These are phyloP conservation scores for Coenobita brevimanus DNA, from an alignment of 1,140 invertebrate genomes.

Conservation along the genomic window DNA sequence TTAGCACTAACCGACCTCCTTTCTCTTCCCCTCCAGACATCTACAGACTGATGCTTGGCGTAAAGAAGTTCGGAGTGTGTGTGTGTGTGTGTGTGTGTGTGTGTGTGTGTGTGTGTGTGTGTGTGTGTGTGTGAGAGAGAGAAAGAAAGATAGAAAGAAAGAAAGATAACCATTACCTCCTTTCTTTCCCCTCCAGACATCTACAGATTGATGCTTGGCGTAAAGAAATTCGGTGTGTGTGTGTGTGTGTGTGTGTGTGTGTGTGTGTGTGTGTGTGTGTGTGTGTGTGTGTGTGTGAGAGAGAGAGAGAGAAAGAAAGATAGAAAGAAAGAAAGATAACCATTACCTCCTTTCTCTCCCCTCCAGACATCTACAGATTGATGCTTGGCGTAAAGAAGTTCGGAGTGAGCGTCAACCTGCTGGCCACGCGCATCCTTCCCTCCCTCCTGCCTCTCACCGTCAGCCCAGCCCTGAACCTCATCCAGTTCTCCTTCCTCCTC, in stretches of 20 bases:
- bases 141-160: too few species aligned
- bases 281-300: too few species aligned
- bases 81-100: too few species aligned
- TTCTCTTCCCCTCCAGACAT: conserved; percentile 80
- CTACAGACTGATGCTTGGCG: conserved; percentile 91
- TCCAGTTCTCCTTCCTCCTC: conserved; percentile 90
- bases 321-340: too few species aligned
- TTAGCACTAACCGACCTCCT: too few species aligned
- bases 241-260: conserved; percentile 77
- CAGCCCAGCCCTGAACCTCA: conserved; percentile 90
- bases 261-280: too few species aligned
- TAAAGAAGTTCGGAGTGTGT: conserved; percentile 83
- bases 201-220: conserved; percentile 91
- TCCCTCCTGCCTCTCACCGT: conserved; percentile 93
- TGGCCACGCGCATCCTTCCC: conserved; percentile 96
- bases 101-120: too few species aligned
- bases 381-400: conserved; percentile 94
- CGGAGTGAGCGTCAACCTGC: conserved; percentile 90
- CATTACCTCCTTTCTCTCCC: conserved; percentile 10
- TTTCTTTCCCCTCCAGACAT: conserved; percentile 85
- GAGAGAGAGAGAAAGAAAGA: too few species aligned
- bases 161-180: too few species aligned
- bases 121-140: too few species aligned
- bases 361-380: conserved; percentile 91
- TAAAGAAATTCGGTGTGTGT: conserved; percentile 93